phyloP scores from a whole-genome alignment of 2,797 vertebrate genomes.

The Tauraco hartlaubi region DNA sequence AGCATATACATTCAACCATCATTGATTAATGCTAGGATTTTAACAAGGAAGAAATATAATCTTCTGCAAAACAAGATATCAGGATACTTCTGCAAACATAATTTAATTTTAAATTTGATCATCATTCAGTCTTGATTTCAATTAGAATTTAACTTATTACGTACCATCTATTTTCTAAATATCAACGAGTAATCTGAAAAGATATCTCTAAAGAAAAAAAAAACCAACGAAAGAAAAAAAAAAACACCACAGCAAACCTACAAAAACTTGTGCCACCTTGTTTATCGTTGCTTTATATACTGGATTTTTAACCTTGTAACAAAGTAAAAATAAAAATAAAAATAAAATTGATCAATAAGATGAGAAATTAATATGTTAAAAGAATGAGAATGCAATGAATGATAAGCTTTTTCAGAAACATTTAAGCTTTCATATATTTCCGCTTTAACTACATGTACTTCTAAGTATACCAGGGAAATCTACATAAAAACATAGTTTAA shows the following conservation, averaged over 20 bases:
- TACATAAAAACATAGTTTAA: not conserved
- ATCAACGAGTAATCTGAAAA: constrained; percentile 57
- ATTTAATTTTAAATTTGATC: constrained; percentile 78
- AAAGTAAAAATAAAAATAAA: constrained; percentile 59
- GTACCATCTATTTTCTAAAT: constrained; percentile 70
- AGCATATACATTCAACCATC: not conserved
- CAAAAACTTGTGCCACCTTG: constrained; percentile 15
- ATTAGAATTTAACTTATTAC: constrained; percentile 71
- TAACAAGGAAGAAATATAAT: constrained; percentile 53
- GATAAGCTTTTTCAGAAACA: not conserved
- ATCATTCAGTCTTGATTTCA: constrained; percentile 67
- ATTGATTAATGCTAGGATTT: constrained; percentile 60
- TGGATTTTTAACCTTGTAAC: constrained; percentile 57
- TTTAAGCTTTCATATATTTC: not conserved
- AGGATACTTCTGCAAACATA: constrained; percentile 64
- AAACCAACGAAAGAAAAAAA: too few species aligned
- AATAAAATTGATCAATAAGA: constrained; percentile 10
- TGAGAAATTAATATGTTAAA: constrained; percentile 37
- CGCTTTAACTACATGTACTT: not conserved
- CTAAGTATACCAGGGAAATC: not conserved
- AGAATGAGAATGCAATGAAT: constrained; percentile 1
- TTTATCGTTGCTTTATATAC: constrained; percentile 47
- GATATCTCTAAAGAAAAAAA: constrained; percentile 45
- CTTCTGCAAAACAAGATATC: constrained; percentile 45
- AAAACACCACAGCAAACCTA: not conserved